Base-by-base conservation (phyloP, 2,113 vertebrate species). In the Condylura cristata region DNA sequence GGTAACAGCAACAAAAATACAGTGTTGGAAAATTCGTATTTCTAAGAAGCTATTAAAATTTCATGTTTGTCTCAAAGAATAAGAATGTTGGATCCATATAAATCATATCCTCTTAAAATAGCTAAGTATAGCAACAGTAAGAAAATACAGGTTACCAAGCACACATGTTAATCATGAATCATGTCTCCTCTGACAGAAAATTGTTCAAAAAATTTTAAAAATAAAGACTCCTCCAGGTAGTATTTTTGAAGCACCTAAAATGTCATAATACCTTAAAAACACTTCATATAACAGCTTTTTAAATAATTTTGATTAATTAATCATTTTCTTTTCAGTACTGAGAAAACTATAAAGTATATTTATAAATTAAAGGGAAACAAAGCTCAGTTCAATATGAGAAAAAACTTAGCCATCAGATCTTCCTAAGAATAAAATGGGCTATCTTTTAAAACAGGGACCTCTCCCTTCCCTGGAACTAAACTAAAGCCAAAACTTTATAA, bases 401-500 rank as follows among this genome's bases (percentile, higher is more conserved):
- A 96, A 46, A 90, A 89, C 13, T 30, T 84, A 93, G 71, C 34
- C 90, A 93, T 76, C 9, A 86, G 53, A 74, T 72, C 22, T 79
- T 71, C 71, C 16, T 72, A 51, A 89, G 58, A 89, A 26, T 82
- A 44, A 93, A 89, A 68, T 48, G 20, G 34, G 34, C 18, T 72
- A 53, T 13, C 44, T 72, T 86, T 8, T 84, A 76, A 93, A 82
- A 90, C 8, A 90, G 34, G 22, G 65, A 53, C 16, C 39, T 75
- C 60, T 44, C 51, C n/a, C 51, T 76, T 87, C 46, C n/a, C 81
- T 48, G 81, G 60, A 95, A 91, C 86, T 93, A 90, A 93, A 81
- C 76, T 76, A 94, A 96, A 93, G 65, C 80, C 65, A 85, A 94
- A 90, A 93, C 63, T 65, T 20, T 75, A 61, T 68, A 88, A 95